Base-by-base conservation (phyloP, 2,113 vertebrate species). In the Mesocricetus auratus region DNA sequence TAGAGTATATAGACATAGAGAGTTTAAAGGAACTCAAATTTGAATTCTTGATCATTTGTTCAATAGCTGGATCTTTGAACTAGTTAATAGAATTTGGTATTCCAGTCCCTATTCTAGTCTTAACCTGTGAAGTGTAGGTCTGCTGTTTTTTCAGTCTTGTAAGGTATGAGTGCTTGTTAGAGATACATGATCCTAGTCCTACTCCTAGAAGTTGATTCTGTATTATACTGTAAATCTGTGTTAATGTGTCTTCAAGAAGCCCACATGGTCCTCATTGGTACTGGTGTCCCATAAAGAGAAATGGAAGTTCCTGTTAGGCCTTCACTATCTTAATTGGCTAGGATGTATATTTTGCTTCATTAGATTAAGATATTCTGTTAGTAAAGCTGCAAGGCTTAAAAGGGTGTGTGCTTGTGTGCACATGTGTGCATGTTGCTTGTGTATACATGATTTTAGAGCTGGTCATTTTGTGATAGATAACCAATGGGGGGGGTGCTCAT, bases 121-220 rank as follows among this genome's bases (percentile, higher is more conserved):
- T 97, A 13, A 62, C 82, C 56, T 90, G 22, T 92, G 86, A 92
- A 78, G 29, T 94, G 12, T 95, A 60, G 53, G 21, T 88, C n/a
- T 81, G 66, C 79, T 87, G 89, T 36, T 86, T 83, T 74, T 42
- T 74, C 21, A 47, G 26, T 47, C 74, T 77, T 77, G 12, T 77
- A 47, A 47, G 26, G 12, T 53, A 33, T 50, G 69, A 77, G 78
- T 78, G n/a, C 15, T 77, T 92, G 73, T 22, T 77, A 69, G 64
- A 88, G 79, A 64, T 69, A 75, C 8, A 5, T 87, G 73, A 68
- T 88, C 75, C 53, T 81, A 42, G 45, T 79, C 19, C 24, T 95
- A 1, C 31, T 64, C 50, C 62, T 86, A 6, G 12, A 58, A 64
- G 42, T 78, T 64, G 58, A 24, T 77, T 50, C 12, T 64, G 3